Base-by-base conservation (phyloP, 2,797 vertebrate species). In the Paramormyrops hopkinsi region DNA sequence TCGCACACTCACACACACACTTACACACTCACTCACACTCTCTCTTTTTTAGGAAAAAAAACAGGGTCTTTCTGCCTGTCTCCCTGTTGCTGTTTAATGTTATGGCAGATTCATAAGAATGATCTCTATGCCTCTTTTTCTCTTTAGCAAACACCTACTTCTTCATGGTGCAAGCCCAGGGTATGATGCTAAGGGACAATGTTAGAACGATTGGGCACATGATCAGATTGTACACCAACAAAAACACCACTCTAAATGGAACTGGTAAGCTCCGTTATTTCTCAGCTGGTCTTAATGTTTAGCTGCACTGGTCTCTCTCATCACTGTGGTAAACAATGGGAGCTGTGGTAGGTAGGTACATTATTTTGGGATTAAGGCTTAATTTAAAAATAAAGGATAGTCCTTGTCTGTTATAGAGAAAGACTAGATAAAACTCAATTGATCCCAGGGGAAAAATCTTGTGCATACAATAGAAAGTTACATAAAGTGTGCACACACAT, bases 91-190 rank as follows among this genome's bases (percentile, higher is more conserved):
- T 22, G 76, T 82, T 65, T 29, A 25, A 19, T 82, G 41, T 82
- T 46, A 82, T 82, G 17, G 76, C n/a, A 46, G 17, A 82, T 82
- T 82, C 11, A 2, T 85, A 25, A 53, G 22, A 25, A 53, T 46
- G 4, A 12, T 7, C 25, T 85, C n/a, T 11, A 25, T 85, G 84
- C 50, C 29, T 53, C 12, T 17, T 7, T 82, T 86, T 54, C 48
- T 86, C 92, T 94, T 90, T 79, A 99, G 98, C 97, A 93, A 99
- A 98, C 93, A 99, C 98, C 0, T 99, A 99, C 95, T 97, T 97
- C 95, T 99, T 99, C 94, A 98, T 98, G 98, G 97, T 99, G 92
- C 98, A 99, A 96, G 98, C 98, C 41, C 97, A 97, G 95, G 98
- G 98, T 93, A 98, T 99, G 94, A 98, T 99, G 97, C 92, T 99